Conservation (phyloP, 53 echinoderm and acorn worm species). For the Patiria pectinifera region DNA sequence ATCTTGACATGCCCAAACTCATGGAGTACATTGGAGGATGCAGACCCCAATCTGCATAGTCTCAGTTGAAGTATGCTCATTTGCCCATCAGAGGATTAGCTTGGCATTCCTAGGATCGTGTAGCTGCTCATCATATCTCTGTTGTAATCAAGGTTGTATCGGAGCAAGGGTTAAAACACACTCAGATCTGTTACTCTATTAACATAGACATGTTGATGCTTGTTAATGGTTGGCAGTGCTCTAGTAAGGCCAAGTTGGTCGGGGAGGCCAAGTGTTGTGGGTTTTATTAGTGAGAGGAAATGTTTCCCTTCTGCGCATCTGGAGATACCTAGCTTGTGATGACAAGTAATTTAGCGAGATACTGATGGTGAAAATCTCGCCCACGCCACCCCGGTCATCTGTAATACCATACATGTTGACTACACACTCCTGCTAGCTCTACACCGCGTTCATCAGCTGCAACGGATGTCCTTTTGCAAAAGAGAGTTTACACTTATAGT, state of each 20-base stretch:
- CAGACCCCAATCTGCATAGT: too few species aligned
- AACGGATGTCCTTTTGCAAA: background rate
- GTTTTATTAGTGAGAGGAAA: background rate
- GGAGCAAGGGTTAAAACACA: background rate
- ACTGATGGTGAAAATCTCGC: background rate
- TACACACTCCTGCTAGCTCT: background rate
- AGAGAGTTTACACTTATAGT: background rate
- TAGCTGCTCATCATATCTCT: too few species aligned
- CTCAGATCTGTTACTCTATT: background rate
- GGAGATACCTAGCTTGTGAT: background rate
- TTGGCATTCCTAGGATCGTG: too few species aligned
- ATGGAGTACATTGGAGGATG: too few species aligned
- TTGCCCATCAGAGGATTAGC: too few species aligned
- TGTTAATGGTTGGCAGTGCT: background rate
- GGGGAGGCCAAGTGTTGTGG: background rate
- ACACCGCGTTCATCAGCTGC: background rate
- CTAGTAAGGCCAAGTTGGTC: background rate
- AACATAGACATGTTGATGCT: background rate
- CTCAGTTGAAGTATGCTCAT: too few species aligned
- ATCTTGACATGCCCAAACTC: too few species aligned
- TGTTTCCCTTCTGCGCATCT: conserved; percentile 3
- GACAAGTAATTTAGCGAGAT: background rate
- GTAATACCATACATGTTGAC: background rate
- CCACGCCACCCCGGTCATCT: background rate
- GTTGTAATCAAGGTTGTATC: too few species aligned